Evolutionary conservation across 2,888 invertebrate genomes (phyloP), one percentile per base, ranked within the genome.

Genomic region (Limenitis arthemis): DNA sequence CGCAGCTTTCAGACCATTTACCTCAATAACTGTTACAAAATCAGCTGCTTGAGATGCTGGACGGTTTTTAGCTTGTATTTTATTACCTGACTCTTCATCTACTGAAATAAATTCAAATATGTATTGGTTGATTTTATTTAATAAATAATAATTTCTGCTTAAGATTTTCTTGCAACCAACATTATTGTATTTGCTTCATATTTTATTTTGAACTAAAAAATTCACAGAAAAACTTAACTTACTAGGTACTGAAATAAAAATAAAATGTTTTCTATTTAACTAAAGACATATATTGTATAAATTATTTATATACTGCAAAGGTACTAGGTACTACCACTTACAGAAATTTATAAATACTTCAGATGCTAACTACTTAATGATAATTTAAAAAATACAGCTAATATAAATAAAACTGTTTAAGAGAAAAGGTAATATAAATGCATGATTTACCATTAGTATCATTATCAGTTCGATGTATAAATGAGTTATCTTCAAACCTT

Each of bases 21-120:
- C 94, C 89, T 94, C 94, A 67, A 95, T 95, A 61, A 95, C 95
- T 56, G 95, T 95, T 61, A 95, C 91, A 82, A 95, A 95, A 79
- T 94, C 87, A 72, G 79, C 86, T 60, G 77, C 73, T 80, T 86
- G 86, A 70, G 86, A 86, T 55, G 77, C 73, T 73, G 86, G 86
- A 79, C 85, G 86, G 83, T 77, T 82, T 75, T 82, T 82, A 64
- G 70, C 66, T 75, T 73, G 75, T 54, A 68, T 77, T 72, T 78
- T 78, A 79, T 81, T 79, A 70, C 72, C 68, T 73, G 76, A 67
- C 65, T 82, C 84, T 76, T 73, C 65, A 64, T 70, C 77, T 79
- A 72, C 69, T 75, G 71, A 65, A 58, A 61, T 20, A 48, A 44
- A n/a, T n/a, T n/a, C n/a, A n/a, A n/a, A 44, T 44, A 38, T 44